These are phyloP conservation scores for Phylloscopus trochilus DNA, from an alignment of 2,113 vertebrate genomes.

Conservation along the genomic window DNA sequence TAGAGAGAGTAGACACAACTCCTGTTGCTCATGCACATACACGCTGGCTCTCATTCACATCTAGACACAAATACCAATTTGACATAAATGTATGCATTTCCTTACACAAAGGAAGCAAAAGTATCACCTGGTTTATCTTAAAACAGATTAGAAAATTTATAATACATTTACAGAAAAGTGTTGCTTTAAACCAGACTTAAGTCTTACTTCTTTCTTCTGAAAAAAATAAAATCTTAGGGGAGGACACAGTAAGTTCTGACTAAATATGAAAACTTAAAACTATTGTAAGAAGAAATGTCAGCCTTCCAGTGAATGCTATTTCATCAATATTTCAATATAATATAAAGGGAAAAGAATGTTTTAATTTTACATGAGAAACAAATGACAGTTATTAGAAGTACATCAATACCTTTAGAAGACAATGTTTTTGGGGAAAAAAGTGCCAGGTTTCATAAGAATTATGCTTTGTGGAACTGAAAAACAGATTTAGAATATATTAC, in stretches of 20 bases:
- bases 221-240: not conserved
- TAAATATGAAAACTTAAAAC: not conserved
- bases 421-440: not conserved
- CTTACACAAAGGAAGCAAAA: not conserved
- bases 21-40: not conserved
- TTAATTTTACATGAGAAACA: conserved; percentile 16
- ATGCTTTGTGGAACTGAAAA: not conserved
- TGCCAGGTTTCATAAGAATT: not conserved
- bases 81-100: not conserved
- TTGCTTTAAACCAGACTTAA: not conserved
- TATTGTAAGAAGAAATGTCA: not conserved
- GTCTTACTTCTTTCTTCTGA: not conserved
- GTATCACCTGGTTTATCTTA: not conserved
- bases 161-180: not conserved
- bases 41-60: not conserved
- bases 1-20: not conserved
- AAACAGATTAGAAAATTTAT: not conserved
- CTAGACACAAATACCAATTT: not conserved
- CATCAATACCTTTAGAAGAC: not conserved
- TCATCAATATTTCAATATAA: conserved; percentile 7
- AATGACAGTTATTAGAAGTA: not conserved
- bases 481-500: not conserved
- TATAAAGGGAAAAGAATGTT: not conserved
- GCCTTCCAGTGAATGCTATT: not conserved
- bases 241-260: not conserved